A percentile compares a stretch with the other conserved stretches of the same genome.
Evolutionary conservation across 2,888 invertebrate species (phyloP).

Genomic region (Habroteleia sp.): DNA sequence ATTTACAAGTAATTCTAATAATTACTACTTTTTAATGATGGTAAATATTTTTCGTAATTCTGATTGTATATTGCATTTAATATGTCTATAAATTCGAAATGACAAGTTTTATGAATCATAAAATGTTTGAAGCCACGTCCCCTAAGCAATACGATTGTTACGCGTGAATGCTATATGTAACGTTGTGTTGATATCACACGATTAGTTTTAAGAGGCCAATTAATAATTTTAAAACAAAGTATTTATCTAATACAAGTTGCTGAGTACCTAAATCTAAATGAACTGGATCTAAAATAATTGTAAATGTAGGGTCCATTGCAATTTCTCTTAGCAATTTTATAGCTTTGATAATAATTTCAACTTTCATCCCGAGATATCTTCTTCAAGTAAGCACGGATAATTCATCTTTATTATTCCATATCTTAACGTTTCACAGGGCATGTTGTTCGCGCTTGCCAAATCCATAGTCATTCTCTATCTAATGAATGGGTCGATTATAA

Average conservation of each 20-base stretch:
- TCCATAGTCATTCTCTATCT: constrained; percentile 40
- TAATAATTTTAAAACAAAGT: constrained; percentile 6
- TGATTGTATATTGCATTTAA: too few species aligned
- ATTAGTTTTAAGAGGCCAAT: not conserved
- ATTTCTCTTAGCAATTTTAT: constrained; percentile 24
- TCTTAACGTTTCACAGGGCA: constrained; percentile 22
- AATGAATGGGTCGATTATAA: constrained; percentile 56
- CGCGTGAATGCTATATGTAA: too few species aligned
- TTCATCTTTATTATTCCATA: constrained; percentile 54
- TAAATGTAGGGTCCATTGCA: constrained; percentile 43
- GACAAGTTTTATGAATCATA: too few species aligned
- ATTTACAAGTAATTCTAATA: too few species aligned
- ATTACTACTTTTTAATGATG: too few species aligned
- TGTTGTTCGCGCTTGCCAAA: constrained; percentile 27
- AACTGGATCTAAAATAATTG: constrained; percentile 38
- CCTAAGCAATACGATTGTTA: too few species aligned
- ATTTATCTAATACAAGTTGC: constrained; percentile 12
- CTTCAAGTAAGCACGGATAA: constrained; percentile 9
- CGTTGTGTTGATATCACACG: not conserved
- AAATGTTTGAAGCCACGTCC: too few species aligned
- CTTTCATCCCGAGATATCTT: constrained; percentile 42
- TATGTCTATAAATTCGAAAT: too few species aligned
- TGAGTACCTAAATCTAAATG: constrained; percentile 35
- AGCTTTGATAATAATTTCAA: constrained; percentile 49
- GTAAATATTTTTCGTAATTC: too few species aligned